Evolutionary conservation across 2,888 invertebrate genomes (phyloP).

Genomic region (Sepioteuthis lessoniana): DNA sequence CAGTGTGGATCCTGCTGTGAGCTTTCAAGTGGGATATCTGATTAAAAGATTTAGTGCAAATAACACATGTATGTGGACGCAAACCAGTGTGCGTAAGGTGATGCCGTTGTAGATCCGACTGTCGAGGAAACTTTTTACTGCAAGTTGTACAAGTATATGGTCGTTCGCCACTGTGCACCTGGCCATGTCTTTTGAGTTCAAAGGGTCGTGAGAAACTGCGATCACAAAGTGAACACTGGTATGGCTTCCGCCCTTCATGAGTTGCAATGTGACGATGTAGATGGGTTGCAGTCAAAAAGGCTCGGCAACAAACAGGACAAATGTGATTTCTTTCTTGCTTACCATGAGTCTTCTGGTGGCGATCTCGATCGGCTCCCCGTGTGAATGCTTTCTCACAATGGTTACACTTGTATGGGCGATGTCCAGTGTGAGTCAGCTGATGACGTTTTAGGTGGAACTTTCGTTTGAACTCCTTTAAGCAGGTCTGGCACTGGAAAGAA

Average conservation of each 20-base stretch:
- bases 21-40: not conserved
- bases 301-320: not conserved
- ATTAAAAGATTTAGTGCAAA: not conserved
- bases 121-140: not conserved
- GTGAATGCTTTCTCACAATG: not conserved
- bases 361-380: not conserved
- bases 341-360: not conserved
- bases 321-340: not conserved
- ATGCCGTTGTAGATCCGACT: not conserved
- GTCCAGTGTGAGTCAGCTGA: not conserved
- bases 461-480: not conserved
- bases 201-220: not conserved
- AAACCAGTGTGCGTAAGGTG: not conserved
- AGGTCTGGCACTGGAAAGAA: not conserved
- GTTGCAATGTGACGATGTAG: not conserved
- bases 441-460: not conserved
- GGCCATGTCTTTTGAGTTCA: not conserved
- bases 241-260: not conserved
- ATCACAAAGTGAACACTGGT: not conserved
- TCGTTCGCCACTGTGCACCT: not conserved
- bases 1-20: not conserved
- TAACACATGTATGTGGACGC: not conserved
- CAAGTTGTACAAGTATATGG: not conserved
- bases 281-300: not conserved
- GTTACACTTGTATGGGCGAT: not conserved